phyloP scores from a whole-genome alignment of 2,113 vertebrate genomes.

The Xenopus borealis region DNA sequence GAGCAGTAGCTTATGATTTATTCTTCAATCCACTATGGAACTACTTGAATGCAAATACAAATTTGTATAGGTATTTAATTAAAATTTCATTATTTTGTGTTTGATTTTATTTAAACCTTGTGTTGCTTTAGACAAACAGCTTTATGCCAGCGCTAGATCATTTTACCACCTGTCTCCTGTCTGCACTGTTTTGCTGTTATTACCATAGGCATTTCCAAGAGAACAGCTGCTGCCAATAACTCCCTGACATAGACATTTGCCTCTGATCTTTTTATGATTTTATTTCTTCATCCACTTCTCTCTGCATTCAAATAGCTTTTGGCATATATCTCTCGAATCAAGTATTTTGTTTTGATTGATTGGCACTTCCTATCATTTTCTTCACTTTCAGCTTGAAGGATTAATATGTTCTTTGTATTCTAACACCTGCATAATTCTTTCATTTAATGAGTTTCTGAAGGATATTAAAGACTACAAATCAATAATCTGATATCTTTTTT shows the following conservation, averaged over 20 bases:
- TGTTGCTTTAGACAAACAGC: neutral
- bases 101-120: neutral
- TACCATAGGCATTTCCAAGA: slow-evolving; percentile 17
- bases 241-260: slow-evolving; percentile 14
- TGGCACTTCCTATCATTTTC: no score
- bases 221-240: slow-evolving; percentile 27
- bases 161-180: slow-evolving; percentile 24
- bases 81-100: neutral
- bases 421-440: no score
- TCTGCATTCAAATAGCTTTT: no score
- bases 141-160: slow-evolving; percentile 13
- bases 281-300: neutral
- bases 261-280: neutral
- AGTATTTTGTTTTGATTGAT: no score
- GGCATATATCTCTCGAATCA: no score
- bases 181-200: slow-evolving; percentile 3
- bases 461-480: no score
- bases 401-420: no score
- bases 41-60: neutral
- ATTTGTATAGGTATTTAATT: neutral
- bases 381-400: no score
- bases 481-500: no score
- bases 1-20: neutral
- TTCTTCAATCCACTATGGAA: neutral
- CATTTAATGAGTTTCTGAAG: no score